phyloP scores from a whole-genome alignment of 2,888 invertebrate genomes.

The Pseudococcus jackbeardsleyi region DNA sequence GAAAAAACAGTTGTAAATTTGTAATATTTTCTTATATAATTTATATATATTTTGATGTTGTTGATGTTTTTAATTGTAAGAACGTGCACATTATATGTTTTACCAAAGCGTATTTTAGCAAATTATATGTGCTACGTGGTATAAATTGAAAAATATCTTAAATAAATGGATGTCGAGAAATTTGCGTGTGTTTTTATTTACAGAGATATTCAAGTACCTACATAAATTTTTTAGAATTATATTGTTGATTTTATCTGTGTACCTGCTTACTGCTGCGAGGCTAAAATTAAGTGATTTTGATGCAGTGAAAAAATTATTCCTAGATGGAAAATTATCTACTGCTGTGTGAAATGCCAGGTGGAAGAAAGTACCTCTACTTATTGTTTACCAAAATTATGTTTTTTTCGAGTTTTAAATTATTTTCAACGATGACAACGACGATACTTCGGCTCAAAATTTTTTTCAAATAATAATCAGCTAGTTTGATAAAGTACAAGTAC shows the following conservation, averaged over 20 bases:
- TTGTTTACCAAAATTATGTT: not conserved
- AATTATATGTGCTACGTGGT: slow-evolving; percentile 64
- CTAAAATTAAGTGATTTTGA: too few species aligned
- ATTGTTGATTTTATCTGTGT: too few species aligned
- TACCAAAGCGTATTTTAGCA: slow-evolving; percentile 64
- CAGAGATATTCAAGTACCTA: too few species aligned
- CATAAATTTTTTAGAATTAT: too few species aligned
- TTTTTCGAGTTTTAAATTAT: not conserved
- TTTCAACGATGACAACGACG: not conserved
- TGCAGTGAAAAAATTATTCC: not conserved
- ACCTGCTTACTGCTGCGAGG: too few species aligned
- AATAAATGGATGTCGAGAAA: slow-evolving; percentile 49
- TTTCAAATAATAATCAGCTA: too few species aligned
- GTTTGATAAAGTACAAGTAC: too few species aligned
- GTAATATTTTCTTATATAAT: slow-evolving; percentile 62
- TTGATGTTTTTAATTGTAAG: slow-evolving; percentile 65
- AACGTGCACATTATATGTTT: slow-evolving; percentile 62
- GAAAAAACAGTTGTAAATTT: slow-evolving; percentile 61
- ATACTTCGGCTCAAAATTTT: too few species aligned
- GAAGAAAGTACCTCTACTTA: not conserved
- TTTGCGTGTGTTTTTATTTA: slow-evolving; percentile 47
- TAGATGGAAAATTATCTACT: not conserved
- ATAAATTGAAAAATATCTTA: slow-evolving; percentile 61
- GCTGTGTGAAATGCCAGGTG: not conserved
- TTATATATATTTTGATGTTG: slow-evolving; percentile 64